These are phyloP conservation scores for Aramus guarauna DNA, from an alignment of 2,113 vertebrate genomes.

Conservation along the genomic window DNA sequence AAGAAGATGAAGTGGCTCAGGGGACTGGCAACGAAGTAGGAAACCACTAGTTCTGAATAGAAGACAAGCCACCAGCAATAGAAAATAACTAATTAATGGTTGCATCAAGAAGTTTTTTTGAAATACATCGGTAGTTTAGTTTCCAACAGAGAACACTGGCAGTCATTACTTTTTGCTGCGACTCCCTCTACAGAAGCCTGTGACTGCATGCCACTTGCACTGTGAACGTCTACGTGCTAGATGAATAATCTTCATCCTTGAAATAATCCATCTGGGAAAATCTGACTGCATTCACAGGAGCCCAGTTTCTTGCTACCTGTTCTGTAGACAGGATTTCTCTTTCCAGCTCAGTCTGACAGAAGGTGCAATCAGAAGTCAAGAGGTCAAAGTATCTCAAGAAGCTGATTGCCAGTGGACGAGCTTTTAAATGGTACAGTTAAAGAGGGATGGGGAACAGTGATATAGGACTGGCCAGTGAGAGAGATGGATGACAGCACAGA, in stretches of 20 bases:
- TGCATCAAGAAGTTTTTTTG: not conserved
- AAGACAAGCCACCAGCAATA: not conserved
- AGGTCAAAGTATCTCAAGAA: not conserved
- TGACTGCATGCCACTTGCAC: not conserved
- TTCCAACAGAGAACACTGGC: not conserved
- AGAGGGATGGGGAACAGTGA: not conserved
- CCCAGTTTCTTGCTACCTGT: not conserved
- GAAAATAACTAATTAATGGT: not conserved
- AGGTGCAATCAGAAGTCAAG: not conserved
- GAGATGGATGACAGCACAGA: not conserved
- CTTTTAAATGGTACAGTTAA: not conserved
- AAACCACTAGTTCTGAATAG: not conserved
- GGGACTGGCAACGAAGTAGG: not conserved
- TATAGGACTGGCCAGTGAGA: not conserved
- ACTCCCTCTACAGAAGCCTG: not conserved
- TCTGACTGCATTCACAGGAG: not conserved
- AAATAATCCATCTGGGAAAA: not conserved
- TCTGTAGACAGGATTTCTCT: not conserved
- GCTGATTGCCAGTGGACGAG: not conserved
- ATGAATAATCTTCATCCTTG: not conserved
- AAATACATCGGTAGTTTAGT: not conserved
- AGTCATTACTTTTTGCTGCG: not conserved
- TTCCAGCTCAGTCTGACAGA: not conserved
- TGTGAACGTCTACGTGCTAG: not conserved
- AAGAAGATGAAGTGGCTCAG: not conserved